Conservation (phyloP, 1,140 invertebrate genomes). For the Platyscapa corneri region DNA sequence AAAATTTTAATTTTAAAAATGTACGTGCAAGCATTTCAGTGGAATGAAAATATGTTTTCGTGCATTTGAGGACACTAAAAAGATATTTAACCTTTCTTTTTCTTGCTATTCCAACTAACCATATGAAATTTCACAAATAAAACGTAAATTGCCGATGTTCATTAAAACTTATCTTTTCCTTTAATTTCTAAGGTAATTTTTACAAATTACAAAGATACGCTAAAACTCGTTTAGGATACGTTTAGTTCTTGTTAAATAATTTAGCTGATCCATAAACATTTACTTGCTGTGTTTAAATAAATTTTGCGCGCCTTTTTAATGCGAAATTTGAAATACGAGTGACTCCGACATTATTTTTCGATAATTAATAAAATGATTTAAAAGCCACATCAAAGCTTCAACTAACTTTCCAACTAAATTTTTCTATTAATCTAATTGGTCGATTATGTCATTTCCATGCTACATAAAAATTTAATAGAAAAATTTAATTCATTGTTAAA, state of each 20-base stretch:
- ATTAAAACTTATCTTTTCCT: slow-evolving; percentile 7
- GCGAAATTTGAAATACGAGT: too few relatives aligned
- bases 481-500: too few relatives aligned
- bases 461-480: too few relatives aligned
- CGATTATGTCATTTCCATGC: too few relatives aligned
- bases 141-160: neutral
- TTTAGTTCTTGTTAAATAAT: neutral
- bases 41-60: neutral
- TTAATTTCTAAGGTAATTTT: neutral
- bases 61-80: neutral
- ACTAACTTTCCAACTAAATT: too few relatives aligned
- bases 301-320: too few relatives aligned
- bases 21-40: neutral
- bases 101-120: neutral
- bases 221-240: neutral
- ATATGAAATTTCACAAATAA: neutral
- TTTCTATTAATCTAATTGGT: too few relatives aligned
- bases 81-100: too few relatives aligned
- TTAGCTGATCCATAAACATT: neutral
- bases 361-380: too few relatives aligned
- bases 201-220: neutral
- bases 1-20: neutral
- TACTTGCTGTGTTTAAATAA: too few relatives aligned
- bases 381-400: too few relatives aligned
- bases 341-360: too few relatives aligned